phyloP scores from a whole-genome alignment of 2,888 invertebrate genomes.

The Elmis aenea region DNA sequence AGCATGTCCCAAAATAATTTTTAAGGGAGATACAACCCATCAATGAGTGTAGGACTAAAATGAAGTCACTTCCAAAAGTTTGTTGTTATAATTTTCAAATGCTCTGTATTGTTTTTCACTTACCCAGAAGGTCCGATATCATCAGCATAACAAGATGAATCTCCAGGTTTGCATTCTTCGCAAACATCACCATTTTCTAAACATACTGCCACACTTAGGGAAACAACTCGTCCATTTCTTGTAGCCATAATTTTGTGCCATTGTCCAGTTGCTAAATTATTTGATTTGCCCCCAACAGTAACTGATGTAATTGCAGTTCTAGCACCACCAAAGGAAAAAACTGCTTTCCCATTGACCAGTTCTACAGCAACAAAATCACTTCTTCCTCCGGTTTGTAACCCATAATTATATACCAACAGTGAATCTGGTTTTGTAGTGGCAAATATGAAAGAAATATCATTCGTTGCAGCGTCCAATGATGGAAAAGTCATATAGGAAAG shows the following conservation, averaged over 20 bases:
- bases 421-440: constrained; percentile 84
- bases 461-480: constrained; percentile 79
- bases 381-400: constrained; percentile 79
- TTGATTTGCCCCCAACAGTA: constrained; percentile 58
- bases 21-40: too few relatives aligned
- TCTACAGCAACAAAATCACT: constrained; percentile 93
- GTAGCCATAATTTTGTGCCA: constrained; percentile 93
- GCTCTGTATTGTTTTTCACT: too few relatives aligned
- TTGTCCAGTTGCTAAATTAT: constrained; percentile 73
- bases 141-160: constrained; percentile 76
- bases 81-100: too few relatives aligned
- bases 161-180: constrained; percentile 80
- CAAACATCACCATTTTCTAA: constrained; percentile 83
- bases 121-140: constrained; percentile 50
- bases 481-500: constrained; percentile 87
- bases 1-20: too few relatives aligned
- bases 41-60: too few relatives aligned
- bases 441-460: constrained; percentile 86
- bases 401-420: constrained; percentile 87
- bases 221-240: constrained; percentile 82
- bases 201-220: constrained; percentile 75
- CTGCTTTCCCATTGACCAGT: constrained; percentile 73
- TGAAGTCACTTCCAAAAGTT: too few relatives aligned
- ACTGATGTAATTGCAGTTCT: constrained; percentile 83
- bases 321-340: constrained; percentile 86